These are phyloP conservation scores for Passer montanus DNA, from an alignment of 2,113 vertebrate genomes.

Conservation along the genomic window DNA sequence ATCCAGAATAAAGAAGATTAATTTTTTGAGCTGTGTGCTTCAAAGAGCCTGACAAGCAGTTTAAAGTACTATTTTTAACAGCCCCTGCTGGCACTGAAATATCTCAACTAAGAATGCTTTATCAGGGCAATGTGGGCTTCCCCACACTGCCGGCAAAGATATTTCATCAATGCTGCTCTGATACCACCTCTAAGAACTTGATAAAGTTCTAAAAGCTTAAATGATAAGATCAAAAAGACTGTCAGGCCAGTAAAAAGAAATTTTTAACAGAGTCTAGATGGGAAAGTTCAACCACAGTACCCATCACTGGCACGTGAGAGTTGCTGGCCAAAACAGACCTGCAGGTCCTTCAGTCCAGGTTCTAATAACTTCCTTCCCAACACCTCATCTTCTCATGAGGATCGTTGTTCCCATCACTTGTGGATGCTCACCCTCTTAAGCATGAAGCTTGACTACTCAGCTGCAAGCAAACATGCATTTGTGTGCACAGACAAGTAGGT, in stretches of 20 bases:
- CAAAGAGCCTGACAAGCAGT: constrained; percentile 57
- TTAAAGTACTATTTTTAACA: constrained; percentile 58
- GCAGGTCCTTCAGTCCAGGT: constrained; percentile 1
- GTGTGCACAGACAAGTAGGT: background rate
- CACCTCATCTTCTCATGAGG: constrained; percentile 23
- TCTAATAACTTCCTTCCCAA: background rate
- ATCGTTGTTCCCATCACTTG: background rate
- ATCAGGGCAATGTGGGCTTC: constrained; percentile 17
- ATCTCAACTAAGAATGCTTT: constrained; percentile 18
- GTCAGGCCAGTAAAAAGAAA: constrained; percentile 5
- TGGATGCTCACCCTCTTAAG: constrained; percentile 20
- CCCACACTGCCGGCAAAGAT: constrained; percentile 26
- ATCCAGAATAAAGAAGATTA: constrained; percentile 62
- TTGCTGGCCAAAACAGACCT: constrained; percentile 19
- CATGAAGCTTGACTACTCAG: constrained; percentile 26
- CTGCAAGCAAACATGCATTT: constrained; percentile 33
- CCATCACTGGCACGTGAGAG: background rate
- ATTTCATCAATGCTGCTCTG: constrained; percentile 13
- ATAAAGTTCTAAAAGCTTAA: background rate
- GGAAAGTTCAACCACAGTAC: background rate
- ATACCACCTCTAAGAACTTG: background rate
- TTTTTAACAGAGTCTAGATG: background rate
- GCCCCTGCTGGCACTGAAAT: constrained; percentile 5
- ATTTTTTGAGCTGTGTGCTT: constrained; percentile 55
- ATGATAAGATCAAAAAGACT: constrained; percentile 18